Evolutionary conservation across 2,888 invertebrate species (phyloP), one percentile per base, ranked within the genome.

Genomic region (Acheta domesticus): DNA sequence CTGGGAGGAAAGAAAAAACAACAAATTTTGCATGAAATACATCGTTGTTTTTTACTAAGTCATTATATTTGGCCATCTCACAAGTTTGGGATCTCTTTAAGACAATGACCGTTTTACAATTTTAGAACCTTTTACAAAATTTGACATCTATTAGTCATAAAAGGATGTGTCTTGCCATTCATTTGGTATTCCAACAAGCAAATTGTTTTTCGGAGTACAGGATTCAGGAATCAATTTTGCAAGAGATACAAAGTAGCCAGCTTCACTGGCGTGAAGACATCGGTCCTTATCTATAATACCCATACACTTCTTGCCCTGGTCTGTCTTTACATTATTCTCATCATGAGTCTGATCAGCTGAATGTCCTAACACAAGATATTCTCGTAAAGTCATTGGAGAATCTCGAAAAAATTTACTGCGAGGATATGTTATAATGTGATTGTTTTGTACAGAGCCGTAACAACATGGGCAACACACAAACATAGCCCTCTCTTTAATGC

Each of bases 401-500:
- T 83, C 81, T 12, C 81, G 80, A 80, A 86, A 86, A 21, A 81
- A 77, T 76, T 82, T 78, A 86, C 97, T 97, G 82, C 95, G 89
- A 0, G 98, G 97, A 87, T 97, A 98, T 0, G 88, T 88, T 77
- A 97, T 88, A 83, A 93, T 91, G 83, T 95, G 92, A 84, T 95
- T 96, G 82, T 92, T 90, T 86, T 93, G 93, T 19, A 98, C 90
- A 3, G 93, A 93, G 1, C 98, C 98, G 87, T 98, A 98, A 86
- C 98, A 98, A 86, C 98, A 98, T 0, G 98, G 98, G 84, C 96
- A 96, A 79, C 95, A 90, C 1, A 97, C 93, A 88, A 98, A 97
- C 82, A 93, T 91, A 0, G 97, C 97, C 80, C 89, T 89, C 19
- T 90, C 91, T 77, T 90, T 88, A 19, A 94, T 89, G 86, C 98